Evolutionary conservation across 2,888 invertebrate genomes (phyloP).

Genomic region (Frankliniella fusca): DNA sequence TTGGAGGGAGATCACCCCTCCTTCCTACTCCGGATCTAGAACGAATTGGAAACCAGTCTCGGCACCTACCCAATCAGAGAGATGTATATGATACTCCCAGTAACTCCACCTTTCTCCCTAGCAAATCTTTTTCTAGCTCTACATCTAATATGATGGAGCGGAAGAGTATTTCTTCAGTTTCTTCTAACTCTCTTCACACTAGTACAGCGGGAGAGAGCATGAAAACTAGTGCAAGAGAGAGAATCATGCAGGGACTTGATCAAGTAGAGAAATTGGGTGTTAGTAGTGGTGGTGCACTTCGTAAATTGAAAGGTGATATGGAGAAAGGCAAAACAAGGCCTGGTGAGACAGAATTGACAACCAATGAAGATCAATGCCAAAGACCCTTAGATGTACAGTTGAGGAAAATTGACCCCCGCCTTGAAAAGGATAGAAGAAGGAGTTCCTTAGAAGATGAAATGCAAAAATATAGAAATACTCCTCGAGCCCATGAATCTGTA

Average conservation of each 20-base stretch:
- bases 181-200: no score
- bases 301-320: neutral
- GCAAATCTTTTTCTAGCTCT: neutral
- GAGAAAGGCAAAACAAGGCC: neutral
- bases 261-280: conserved; percentile 4
- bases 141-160: neutral
- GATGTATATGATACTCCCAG: neutral
- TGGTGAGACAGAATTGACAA: neutral
- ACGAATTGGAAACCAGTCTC: neutral
- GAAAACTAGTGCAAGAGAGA: neutral
- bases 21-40: neutral
- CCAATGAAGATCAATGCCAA: neutral
- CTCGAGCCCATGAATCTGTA: neutral
- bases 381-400: neutral
- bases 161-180: neutral
- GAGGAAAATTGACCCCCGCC: neutral
- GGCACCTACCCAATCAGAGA: neutral
- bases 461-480: neutral
- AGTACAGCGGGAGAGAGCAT: neutral
- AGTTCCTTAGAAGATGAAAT: neutral
- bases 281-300: neutral
- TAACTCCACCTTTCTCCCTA: neutral
- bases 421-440: neutral
- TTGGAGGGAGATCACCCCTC: neutral
- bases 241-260: neutral